phyloP scores from a whole-genome alignment of 2,113 vertebrate species.

The Picathartes gymnocephalus region DNA sequence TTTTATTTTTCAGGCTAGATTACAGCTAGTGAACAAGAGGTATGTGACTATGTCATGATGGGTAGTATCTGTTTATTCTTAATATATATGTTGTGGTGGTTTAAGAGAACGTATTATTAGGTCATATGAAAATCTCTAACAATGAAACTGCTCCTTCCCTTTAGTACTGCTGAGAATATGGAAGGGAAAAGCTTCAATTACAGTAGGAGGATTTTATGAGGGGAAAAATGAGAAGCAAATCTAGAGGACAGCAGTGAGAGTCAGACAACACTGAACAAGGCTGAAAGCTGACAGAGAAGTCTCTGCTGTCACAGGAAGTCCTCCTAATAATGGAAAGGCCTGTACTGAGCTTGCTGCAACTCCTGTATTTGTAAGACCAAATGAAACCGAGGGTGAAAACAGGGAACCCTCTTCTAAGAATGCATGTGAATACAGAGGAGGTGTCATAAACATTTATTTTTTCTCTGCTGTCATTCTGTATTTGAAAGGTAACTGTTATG shows the following conservation, averaged over 20 bases:
- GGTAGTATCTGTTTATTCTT: not conserved
- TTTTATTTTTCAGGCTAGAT: not conserved
- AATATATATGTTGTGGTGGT: not conserved
- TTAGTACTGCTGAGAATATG: not conserved
- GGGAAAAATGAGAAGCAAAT: not conserved
- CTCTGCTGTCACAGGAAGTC: not conserved
- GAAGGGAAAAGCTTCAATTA: not conserved
- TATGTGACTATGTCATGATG: not conserved
- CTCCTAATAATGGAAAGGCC: not conserved
- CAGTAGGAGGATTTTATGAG: not conserved
- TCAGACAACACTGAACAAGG: not conserved
- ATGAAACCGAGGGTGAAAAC: not conserved
- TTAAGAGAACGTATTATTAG: not conserved
- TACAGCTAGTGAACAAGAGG: not conserved
- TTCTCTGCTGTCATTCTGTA: not conserved
- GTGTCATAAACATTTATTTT: not conserved
- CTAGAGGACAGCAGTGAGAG: not conserved
- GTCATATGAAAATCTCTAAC: not conserved
- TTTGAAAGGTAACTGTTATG: not conserved
- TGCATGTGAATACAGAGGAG: not conserved
- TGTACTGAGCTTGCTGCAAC: not conserved
- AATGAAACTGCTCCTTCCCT: not conserved
- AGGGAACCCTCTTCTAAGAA: not conserved
- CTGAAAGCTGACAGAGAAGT: not conserved
- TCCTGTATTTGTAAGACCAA: not conserved